Evolutionary conservation across 2,797 vertebrate species (phyloP), one percentile per base, ranked within the genome.

Genomic region (Enteromius viviparus): DNA sequence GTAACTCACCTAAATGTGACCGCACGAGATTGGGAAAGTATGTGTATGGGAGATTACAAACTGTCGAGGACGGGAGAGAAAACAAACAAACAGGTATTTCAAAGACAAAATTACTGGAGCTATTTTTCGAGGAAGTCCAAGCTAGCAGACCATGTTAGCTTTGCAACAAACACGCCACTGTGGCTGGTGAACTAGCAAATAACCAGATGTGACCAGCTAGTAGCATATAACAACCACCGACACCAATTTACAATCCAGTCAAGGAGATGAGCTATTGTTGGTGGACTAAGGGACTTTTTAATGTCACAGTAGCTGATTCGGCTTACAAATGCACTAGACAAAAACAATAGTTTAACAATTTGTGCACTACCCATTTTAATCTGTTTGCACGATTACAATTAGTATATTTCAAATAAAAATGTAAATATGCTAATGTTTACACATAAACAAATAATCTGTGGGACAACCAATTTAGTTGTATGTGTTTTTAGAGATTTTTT

Each of bases 1-100:
- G 80, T 80, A 85, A 84, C 82, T 87, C 84, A 87, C 79, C 71
- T 60, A 85, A 87, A 87, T 86, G 82, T 84, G 84, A 84, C 72
- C 62, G 79, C 76, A 74, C n/a, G 66, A 80, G 79, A 88, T 68
- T 9, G 58, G 47, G 71, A 85, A 80, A 74, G 37, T 51, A 47
- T 34, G 34, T 76, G n/a, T 34, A 10, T 64, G 21, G 69, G 17
- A 23, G 21, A 75, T 72, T 34, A 12, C 12, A 72, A 72, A 72
- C 29, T 51, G 21, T 51, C 47, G 15, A 15, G 21, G 8, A 78
- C 14, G 21, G 45, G 1, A 14, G 45, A 47, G 45, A 47, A 14
- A 47, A 3, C 0, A 1, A 32, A 47, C 12, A 78, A 29, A 51
- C 15, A 69, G 9, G 49, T 42, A 40, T 80, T 40, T 71, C 4